Percentiles rank a stretch among this genome's conserved stretches.
Conservation (phyloP, 2,888 invertebrate species). For the Hanleya hanleyi region DNA sequence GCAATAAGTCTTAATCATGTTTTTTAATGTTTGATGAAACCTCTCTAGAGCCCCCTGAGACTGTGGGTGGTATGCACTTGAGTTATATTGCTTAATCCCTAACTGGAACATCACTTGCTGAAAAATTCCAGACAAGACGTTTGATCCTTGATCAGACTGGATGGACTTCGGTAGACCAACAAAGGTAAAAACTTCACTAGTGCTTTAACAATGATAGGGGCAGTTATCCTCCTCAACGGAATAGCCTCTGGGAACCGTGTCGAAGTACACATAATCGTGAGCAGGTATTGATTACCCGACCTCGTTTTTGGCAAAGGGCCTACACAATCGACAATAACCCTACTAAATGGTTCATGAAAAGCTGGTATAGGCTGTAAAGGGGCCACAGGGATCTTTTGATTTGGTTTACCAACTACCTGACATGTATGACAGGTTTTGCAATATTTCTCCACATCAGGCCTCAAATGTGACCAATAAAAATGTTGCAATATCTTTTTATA, state of each 20-base stretch:
- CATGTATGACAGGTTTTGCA: constrained; percentile 21
- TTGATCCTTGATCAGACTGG: constrained; percentile 17
- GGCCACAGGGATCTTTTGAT: neutral
- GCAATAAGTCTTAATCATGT: constrained; percentile 2
- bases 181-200: constrained; percentile 8
- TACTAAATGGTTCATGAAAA: constrained; percentile 19
- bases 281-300: constrained; percentile 10
- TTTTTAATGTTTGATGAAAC: too few species aligned
- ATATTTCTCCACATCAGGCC: constrained; percentile 12
- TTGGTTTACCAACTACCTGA: constrained; percentile 14
- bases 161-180: constrained; percentile 18
- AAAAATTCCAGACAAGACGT: constrained; percentile 20
- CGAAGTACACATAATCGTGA: constrained; percentile 23
- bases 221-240: constrained; percentile 14
- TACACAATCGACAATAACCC: constrained; percentile 20
- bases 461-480: constrained; percentile 18
- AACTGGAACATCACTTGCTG: constrained; percentile 10
- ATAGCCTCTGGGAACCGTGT: constrained; percentile 24
- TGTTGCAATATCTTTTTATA: neutral
- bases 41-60: constrained; percentile 22
- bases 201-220: neutral
- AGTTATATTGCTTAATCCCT: constrained; percentile 12
- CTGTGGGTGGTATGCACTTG: constrained; percentile 23
- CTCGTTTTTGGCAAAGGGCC: constrained; percentile 21
- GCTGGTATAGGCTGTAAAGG: constrained; percentile 17